A percentile compares a stretch with the other conserved stretches of the same genome.
These are phyloP conservation scores for Hirudinaria manillensis DNA, from an alignment of 2,888 invertebrate species.

Conservation along the genomic window DNA sequence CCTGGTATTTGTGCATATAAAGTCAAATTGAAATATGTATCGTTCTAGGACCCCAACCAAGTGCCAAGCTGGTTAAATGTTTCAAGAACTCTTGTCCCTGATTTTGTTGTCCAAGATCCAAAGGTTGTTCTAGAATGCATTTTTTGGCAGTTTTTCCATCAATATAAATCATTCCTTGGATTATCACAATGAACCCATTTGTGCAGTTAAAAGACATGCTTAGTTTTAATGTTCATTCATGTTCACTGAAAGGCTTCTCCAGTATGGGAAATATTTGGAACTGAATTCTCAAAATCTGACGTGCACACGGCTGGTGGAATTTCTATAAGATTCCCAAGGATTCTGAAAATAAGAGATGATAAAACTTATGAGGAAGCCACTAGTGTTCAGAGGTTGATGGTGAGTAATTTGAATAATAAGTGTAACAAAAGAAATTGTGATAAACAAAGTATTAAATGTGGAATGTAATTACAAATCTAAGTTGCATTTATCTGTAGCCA, in stretches of 20 bases:
- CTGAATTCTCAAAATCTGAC: constrained; percentile 59
- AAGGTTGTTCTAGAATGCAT: constrained; percentile 55
- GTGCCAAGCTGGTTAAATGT: constrained; percentile 77
- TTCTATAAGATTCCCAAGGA: constrained; percentile 85
- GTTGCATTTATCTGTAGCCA: too few relatives aligned
- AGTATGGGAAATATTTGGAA: constrained; percentile 88
- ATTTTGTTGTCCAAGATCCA: constrained; percentile 78
- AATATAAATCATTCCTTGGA: background rate
- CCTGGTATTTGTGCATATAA: too few relatives aligned
- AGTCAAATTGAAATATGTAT: too few relatives aligned
- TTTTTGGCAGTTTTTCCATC: background rate
- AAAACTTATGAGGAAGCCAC: constrained; percentile 81
- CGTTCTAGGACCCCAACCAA: constrained; percentile 59
- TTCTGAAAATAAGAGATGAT: constrained; percentile 68
- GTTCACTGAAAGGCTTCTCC: constrained; percentile 57
- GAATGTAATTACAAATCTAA: too few relatives aligned
- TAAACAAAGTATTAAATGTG: too few relatives aligned
- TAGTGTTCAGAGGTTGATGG: constrained; percentile 58
- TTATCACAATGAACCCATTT: background rate
- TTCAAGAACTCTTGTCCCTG: constrained; percentile 77
- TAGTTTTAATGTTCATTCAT: too few relatives aligned
- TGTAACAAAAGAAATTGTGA: background rate
- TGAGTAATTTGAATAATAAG: constrained; percentile 32
- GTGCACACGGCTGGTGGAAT: constrained; percentile 87
- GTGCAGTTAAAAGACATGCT: too few relatives aligned